Evolutionary conservation across 1,140 invertebrate genomes (phyloP), one percentile per base, ranked within the genome.

Genomic region (Brachionus manjavacas): DNA sequence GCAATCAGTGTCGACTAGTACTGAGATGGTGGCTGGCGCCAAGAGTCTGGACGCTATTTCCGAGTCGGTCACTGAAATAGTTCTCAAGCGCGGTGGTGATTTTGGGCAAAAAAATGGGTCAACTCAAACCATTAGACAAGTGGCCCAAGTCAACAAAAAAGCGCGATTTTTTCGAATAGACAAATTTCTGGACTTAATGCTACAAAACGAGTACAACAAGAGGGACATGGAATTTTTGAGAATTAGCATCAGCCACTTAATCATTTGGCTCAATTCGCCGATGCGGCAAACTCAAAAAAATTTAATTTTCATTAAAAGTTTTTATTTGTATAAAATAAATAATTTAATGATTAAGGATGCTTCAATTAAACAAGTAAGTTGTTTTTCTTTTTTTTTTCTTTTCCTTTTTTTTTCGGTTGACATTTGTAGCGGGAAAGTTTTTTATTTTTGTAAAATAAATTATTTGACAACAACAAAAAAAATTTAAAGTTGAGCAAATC

Each of bases 1-100:
- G 9, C 52, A 81, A 60, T 64, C 20, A 41, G 52, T 81, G 23
- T 41, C 52, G 7, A 81, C 79, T 35, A 81, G 31, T 81, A 81
- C 78, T 25, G 35, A 43, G 20, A 11, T 39, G 14, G 9, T 23
- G 23, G n/a, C 9, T 4, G 39, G 25, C 2, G 11, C 31, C 9
- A 76, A 76, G 25, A 49, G 41, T 28, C 7, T 49, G 2, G 72
- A 76, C 31, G 35, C 23, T 14, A 76, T 76, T 46, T 35, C 25
- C 11, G 72, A 76, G 1, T 76, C 72, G 7, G 12, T 25, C 4
- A 76, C 43, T 25, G 72, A 76, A 25, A 49, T 76, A 14, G 20
- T 20, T 9, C 25, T 76, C 0, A 76, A 76, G 46, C 16, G n/a
- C 16, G 16, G 11, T 76, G 28, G 11, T 76, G 46, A 12, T 49